Percentiles rank a stretch among this genome's conserved stretches.
These are phyloP conservation scores for Drosophila ohnishii DNA, from an alignment of 1,140 invertebrate species.

Conservation along the genomic window DNA sequence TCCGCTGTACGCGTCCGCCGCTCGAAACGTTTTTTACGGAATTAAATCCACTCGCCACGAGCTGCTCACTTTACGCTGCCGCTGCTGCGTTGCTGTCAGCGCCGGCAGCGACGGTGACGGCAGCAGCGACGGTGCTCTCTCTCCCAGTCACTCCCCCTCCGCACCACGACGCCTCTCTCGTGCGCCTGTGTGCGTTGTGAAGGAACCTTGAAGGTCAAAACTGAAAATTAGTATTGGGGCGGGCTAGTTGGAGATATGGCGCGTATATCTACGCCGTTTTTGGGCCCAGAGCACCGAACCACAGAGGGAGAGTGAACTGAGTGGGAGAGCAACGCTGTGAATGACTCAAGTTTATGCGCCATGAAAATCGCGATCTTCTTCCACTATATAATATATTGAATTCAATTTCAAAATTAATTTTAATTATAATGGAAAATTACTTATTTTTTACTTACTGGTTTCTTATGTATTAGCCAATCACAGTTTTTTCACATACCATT, in stretches of 20 bases:
- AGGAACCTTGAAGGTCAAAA: slow-evolving; percentile 83
- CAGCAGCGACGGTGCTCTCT: slow-evolving; percentile 21
- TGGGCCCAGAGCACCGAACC: slow-evolving; percentile 6
- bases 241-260: slow-evolving; percentile 51
- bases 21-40: slow-evolving; percentile 80
- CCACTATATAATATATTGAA: no score
- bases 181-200: slow-evolving; percentile 66
- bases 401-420: not conserved
- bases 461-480: not conserved
- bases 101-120: slow-evolving; percentile 15
- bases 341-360: slow-evolving; percentile 41
- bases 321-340: slow-evolving; percentile 7
- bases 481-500: not conserved
- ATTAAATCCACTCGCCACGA: slow-evolving; percentile 69
- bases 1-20: slow-evolving; percentile 78
- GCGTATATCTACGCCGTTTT: slow-evolving; percentile 20
- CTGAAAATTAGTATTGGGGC: slow-evolving; percentile 78
- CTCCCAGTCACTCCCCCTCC: not conserved
- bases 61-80: slow-evolving; percentile 51
- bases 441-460: no score
- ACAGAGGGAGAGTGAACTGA: not conserved
- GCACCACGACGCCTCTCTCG: not conserved
- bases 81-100: slow-evolving; percentile 22
- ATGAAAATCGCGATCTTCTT: not conserved
- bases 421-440: not conserved